These are phyloP conservation scores for Cinclus cinclus DNA, from an alignment of 2,113 vertebrate species.

Conservation along the genomic window DNA sequence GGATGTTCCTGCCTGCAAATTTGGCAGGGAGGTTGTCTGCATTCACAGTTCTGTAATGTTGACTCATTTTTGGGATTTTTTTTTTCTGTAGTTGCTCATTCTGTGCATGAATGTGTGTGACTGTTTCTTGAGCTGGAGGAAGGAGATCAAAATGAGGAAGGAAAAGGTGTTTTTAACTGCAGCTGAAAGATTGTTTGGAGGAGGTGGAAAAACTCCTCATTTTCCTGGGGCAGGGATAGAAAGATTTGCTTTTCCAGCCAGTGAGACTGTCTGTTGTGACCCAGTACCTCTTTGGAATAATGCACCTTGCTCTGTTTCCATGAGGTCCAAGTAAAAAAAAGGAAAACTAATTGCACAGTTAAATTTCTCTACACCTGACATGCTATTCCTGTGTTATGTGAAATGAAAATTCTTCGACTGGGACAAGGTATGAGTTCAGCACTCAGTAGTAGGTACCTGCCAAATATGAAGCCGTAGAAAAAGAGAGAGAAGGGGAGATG, in stretches of 20 bases:
- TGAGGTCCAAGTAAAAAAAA: neutral
- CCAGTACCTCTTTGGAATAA: neutral
- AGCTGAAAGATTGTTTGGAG: neutral
- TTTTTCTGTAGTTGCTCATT: neutral
- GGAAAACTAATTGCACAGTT: neutral
- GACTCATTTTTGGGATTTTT: neutral
- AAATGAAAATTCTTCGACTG: neutral
- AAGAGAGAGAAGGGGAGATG: neutral
- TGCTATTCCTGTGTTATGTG: neutral
- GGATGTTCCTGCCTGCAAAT: neutral
- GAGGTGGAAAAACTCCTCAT: accelerated
- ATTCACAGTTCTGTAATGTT: neutral
- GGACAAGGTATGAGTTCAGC: neutral
- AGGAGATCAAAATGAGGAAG: neutral
- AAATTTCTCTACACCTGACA: neutral
- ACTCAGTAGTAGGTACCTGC: neutral
- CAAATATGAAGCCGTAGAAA: slow-evolving; percentile 4
- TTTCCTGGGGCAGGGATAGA: neutral
- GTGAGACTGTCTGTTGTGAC: neutral
- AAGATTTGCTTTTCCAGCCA: neutral
- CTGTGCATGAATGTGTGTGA: neutral
- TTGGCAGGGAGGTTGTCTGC: accelerated
- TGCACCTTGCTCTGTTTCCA: neutral
- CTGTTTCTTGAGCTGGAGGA: neutral
- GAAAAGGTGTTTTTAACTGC: neutral